These are phyloP conservation scores for Oceanodroma leucorhoa DNA, from an alignment of 2,797 vertebrate species.

Conservation along the genomic window DNA sequence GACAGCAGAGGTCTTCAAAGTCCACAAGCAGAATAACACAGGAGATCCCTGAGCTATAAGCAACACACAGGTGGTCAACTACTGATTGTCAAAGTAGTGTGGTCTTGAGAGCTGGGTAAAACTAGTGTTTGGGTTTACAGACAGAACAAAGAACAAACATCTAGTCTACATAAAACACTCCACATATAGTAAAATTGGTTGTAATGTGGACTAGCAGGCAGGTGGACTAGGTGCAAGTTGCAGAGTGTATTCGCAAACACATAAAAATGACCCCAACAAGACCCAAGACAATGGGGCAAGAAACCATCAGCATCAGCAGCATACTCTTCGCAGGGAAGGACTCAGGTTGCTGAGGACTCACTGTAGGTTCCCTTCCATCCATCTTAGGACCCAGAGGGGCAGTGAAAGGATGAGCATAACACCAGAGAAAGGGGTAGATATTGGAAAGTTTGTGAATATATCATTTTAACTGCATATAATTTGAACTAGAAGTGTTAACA, in stretches of 20 bases:
- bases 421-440: not conserved
- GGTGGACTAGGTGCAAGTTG: not conserved
- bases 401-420: not conserved
- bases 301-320: not conserved
- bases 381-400: not conserved
- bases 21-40: not conserved
- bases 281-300: not conserved
- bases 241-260: not conserved
- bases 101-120: not conserved
- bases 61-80: not conserved
- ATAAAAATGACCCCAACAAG: not conserved
- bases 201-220: not conserved
- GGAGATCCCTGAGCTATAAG: not conserved
- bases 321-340: not conserved
- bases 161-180: not conserved
- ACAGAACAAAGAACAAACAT: not conserved
- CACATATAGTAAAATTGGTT: not conserved
- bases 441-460: not conserved
- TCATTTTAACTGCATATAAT: not conserved
- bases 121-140: not conserved
- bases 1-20: not conserved
- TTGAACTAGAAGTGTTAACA: not conserved
- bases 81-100: not conserved
- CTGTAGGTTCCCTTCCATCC: not conserved
- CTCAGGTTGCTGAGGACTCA: rapidly evolving